Conservation (phyloP, 2,888 invertebrate genomes). For the Callinectes sapidus region DNA sequence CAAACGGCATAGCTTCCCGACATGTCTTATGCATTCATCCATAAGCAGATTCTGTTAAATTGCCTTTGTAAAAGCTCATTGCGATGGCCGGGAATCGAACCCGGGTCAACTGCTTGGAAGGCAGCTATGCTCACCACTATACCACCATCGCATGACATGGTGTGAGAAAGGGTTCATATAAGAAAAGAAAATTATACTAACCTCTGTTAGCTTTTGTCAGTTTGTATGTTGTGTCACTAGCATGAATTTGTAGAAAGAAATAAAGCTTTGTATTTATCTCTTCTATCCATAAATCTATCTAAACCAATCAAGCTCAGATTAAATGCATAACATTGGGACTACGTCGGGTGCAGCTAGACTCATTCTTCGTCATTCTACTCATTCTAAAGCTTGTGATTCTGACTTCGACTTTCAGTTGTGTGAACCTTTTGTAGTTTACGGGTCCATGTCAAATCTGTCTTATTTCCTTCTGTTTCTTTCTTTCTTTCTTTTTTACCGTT, state of each 20-base stretch:
- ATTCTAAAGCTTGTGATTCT: too few species aligned
- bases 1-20: not conserved
- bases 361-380: too few species aligned
- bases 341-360: too few species aligned
- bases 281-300: not conserved
- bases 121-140: conserved; percentile 73
- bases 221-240: not conserved
- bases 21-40: not conserved
- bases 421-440: too few species aligned
- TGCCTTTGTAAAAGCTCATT: conserved; percentile 34
- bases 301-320: too few species aligned
- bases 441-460: too few species aligned
- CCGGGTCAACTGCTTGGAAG: conserved; percentile 73
- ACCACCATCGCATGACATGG: conserved; percentile 72
- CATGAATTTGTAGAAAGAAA: not conserved
- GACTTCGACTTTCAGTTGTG: too few species aligned
- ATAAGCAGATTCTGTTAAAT: not conserved
- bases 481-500: too few species aligned
- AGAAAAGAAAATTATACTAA: not conserved
- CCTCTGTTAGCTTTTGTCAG: not conserved
- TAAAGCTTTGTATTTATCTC: not conserved
- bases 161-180: not conserved
- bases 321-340: too few species aligned
- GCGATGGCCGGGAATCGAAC: conserved; percentile 73
- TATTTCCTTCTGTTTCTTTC: too few species aligned